Conservation (phyloP, 2,888 invertebrate genomes). For the Sinopyrophorus schimmeli region DNA sequence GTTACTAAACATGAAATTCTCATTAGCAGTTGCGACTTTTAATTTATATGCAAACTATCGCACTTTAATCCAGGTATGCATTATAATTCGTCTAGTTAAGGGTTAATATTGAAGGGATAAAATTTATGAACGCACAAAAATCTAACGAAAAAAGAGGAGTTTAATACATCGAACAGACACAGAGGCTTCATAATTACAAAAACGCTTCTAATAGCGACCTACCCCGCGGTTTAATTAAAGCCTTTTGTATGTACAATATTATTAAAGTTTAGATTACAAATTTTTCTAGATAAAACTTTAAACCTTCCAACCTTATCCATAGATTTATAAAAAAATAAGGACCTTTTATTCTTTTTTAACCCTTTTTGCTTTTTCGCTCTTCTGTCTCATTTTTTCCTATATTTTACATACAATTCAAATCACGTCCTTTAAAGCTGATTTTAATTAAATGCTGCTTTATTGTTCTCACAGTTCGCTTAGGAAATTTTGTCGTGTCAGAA, state of each 20-base stretch:
- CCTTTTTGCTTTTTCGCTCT: too few relatives aligned
- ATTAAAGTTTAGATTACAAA: conserved; percentile 28
- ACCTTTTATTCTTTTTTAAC: too few relatives aligned
- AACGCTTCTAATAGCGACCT: conserved; percentile 29
- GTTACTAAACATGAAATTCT: too few relatives aligned
- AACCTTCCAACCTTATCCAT: too few relatives aligned
- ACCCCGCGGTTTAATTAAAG: conserved; percentile 32
- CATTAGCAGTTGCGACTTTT: conserved; percentile 3
- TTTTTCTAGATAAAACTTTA: too few relatives aligned
- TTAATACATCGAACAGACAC: too few relatives aligned
- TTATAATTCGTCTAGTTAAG: conserved; percentile 21
- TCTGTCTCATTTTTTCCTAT: too few relatives aligned
- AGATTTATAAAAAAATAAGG: too few relatives aligned
- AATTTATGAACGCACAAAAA: not conserved
- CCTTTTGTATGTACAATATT: conserved; percentile 23
- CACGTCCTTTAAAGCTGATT: conserved; percentile 1
- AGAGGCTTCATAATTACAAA: conserved; percentile 27
- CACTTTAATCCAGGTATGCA: not conserved
- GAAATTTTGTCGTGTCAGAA: not conserved
- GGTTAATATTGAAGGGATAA: conserved; percentile 9
- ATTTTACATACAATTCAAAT: conserved; percentile 5
- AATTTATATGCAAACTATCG: conserved; percentile 16
- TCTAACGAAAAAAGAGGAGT: conserved; percentile 10
- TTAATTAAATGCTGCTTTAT: conserved; percentile 18
- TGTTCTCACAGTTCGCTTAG: conserved; percentile 4